Conservation (phyloP, 1,140 invertebrate genomes). For the Drosophila persimilis region DNA sequence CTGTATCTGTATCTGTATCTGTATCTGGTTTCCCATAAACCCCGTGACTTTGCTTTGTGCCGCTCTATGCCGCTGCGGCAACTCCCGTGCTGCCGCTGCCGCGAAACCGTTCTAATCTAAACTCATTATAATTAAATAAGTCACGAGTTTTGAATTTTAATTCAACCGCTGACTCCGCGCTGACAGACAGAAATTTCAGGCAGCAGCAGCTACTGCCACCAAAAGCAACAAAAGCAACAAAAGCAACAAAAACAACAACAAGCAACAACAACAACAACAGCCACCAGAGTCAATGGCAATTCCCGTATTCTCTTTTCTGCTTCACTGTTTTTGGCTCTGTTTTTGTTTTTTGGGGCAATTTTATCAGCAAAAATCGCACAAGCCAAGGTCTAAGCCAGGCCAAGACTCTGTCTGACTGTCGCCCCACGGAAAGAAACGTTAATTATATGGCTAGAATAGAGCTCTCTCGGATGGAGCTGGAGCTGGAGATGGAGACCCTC, state of each 20-base stretch:
- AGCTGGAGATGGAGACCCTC: conserved; percentile 40
- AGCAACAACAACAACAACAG: too few species aligned
- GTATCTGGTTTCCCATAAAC: conserved; percentile 1
- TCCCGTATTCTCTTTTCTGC: conserved; percentile 28
- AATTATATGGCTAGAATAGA: conserved; percentile 74
- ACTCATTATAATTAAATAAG: conserved; percentile 82
- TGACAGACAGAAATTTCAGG: conserved; percentile 45
- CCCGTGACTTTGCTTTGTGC: conserved; percentile 64
- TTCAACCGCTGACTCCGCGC: conserved; percentile 54
- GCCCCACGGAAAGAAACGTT: conserved; percentile 52
- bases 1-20: too few species aligned
- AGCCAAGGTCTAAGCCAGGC: conserved; percentile 75
- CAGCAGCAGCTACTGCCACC: conserved; percentile 19
- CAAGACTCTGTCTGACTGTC: too few species aligned
- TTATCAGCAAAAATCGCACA: conserved; percentile 75
- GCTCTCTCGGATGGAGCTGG: conserved; percentile 28
- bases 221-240: too few species aligned
- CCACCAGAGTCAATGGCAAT: conserved; percentile 67
- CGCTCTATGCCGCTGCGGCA: conserved; percentile 5
- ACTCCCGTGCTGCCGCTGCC: conserved; percentile 47
- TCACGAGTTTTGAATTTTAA: conserved; percentile 82
- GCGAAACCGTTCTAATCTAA: conserved; percentile 76
- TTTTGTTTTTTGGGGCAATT: conserved; percentile 61
- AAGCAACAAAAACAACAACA: not conserved
- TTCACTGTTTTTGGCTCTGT: conserved; percentile 2